Evolutionary conservation across 1,140 invertebrate species (phyloP), one percentile per base, ranked within the genome.

Genomic region (Planococcus citri): DNA sequence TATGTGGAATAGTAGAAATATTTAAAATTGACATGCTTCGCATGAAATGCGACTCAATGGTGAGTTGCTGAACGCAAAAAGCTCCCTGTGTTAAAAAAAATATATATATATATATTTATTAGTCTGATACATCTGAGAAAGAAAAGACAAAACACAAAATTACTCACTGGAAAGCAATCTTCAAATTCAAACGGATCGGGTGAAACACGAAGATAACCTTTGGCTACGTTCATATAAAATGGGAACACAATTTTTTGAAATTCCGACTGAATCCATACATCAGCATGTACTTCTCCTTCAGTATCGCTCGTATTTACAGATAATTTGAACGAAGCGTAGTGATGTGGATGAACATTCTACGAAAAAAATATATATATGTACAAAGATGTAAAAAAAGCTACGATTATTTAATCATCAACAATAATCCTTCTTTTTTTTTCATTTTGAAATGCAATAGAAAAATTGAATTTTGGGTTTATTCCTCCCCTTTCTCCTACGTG

Each of bases 151-250:
- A 22, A 24, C 27, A 21, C 24, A 22, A 4, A 27, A 29, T 38
- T 69, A 84, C 84, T 84, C 82, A 90, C 89, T 37, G 91, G 91
- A 83, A 92, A 93, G 73, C 88, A 89, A 78, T 91, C 85, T 71
- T 87, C 84, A 77, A 93, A 91, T 60, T 86, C 79, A 17, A 93
- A 76, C 72, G 84, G 82, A 73, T 86, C 83, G 29, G 86, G 81
- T 24, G 83, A 80, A 51, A 87, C 81, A 70, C 81, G 78, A 68
- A 85, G 73, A 73, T 81, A 82, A 29, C 86, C 86, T 58, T 84
- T 78, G 0, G 84, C 82, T 8, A 86, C 82, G 73, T 80, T 79
- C 77, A 87, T 86, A 69, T 83, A 80, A 17, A 88, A 82, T 0
- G 84, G 82, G 27, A 87, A 79, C 1, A 79, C 82, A 14, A 88